These are phyloP conservation scores for Lasiurus cinereus DNA, from an alignment of 2,113 vertebrate species.

Conservation along the genomic window DNA sequence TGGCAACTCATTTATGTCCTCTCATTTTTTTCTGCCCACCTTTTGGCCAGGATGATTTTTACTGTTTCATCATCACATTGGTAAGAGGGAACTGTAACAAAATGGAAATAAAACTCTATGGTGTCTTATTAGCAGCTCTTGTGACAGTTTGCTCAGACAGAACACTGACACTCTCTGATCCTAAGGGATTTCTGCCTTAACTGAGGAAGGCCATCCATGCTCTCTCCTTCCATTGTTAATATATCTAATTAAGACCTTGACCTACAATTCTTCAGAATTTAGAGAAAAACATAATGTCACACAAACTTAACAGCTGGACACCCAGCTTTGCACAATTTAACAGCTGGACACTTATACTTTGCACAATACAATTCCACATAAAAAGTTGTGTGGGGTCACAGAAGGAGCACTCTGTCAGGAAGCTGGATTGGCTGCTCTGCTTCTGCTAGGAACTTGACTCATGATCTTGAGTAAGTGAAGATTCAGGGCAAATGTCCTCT, in stretches of 20 bases:
- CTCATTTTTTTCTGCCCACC: neutral
- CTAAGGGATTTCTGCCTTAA: neutral
- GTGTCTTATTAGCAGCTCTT: neutral
- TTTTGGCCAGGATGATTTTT: neutral
- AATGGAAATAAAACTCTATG: neutral
- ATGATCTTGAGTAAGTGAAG: neutral
- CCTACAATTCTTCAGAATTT: neutral
- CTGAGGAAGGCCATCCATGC: neutral
- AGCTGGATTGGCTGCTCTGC: neutral
- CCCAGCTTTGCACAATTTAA: neutral
- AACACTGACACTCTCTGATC: neutral
- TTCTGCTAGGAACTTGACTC: neutral
- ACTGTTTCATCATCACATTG: neutral
- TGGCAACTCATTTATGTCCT: neutral
- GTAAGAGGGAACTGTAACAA: neutral
- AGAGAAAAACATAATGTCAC: constrained; percentile 8
- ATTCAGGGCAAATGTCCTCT: neutral
- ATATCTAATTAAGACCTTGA: constrained; percentile 2
- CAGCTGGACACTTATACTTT: neutral
- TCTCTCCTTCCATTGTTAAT: neutral
- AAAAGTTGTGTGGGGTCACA: neutral
- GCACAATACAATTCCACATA: neutral
- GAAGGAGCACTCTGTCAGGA: neutral
- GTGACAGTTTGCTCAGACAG: neutral
- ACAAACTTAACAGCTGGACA: constrained; percentile 24